Evolutionary conservation across 2,113 vertebrate genomes (phyloP), one percentile per base, ranked within the genome.

Genomic region (Chrysemys picta): DNA sequence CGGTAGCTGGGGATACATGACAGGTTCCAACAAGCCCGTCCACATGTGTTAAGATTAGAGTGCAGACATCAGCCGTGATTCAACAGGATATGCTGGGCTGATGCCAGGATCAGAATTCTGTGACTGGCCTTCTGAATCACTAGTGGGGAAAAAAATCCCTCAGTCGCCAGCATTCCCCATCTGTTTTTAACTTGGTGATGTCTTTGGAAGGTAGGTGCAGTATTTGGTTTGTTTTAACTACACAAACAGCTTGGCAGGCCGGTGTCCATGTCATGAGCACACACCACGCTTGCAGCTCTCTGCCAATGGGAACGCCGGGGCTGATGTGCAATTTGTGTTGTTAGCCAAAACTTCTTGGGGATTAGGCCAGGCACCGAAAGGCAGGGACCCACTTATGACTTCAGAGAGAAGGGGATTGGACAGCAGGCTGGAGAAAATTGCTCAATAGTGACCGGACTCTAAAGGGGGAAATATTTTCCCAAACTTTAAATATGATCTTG

Each of bases 91-190:
- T 76, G 94, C 93, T 95, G 82, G 95, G 91, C 93, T 90, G 83
- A 91, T 93, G 96, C 97, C 97, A 98, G 93, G 93, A 87, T 92
- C 82, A 79, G 96, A 94, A 76, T 5, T 42, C 89, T 82, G 45
- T 97, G 96, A 94, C 96, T 65, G 57, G 85, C 93, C 86, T 97
- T 96, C 97, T 98, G 98, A 98, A 98, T 98, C 98, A 98, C 83
- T 89, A 93, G 91, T 90, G 96, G 95, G 49, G 8, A 72, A 96
- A 94, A 89, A 76, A 45, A 83, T 47, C 25, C 82, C 95, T 91
- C 3, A 1, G 19, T 72, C 56, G 90, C 95, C 90, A 96, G 79
- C 50, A 45, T 94, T 93, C 95, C 95, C 97, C 93, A 94, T 97
- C 90, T 96, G 93, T 83, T 95, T 96, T 97, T 95, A 94, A 96